Evolutionary conservation across 2,888 invertebrate genomes (phyloP).

Genomic region (Lysandra coridon): DNA sequence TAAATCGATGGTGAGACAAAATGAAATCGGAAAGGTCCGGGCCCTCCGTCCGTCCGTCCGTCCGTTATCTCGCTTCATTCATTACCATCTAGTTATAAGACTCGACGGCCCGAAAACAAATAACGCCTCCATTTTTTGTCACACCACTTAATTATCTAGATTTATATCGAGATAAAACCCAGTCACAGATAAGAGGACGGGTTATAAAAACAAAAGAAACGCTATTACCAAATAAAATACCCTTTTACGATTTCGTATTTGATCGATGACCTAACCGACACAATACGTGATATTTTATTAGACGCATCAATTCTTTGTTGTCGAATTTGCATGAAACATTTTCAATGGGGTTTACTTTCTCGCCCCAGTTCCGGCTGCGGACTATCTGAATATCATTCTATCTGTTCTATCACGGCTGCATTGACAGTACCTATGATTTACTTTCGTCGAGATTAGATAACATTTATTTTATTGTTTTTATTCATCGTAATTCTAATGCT

Average conservation of each 20-base stretch:
- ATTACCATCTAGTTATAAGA: constrained; percentile 79
- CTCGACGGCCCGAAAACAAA: constrained; percentile 76
- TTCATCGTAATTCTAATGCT: neutral
- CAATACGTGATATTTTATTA: constrained; percentile 40
- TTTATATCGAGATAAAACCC: constrained; percentile 76
- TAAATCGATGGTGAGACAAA: constrained; percentile 48
- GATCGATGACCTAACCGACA: constrained; percentile 45
- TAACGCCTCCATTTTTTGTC: constrained; percentile 79
- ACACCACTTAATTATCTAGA: constrained; percentile 78
- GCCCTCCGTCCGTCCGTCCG: constrained; percentile 61
- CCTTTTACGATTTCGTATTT: constrained; percentile 46
- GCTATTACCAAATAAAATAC: constrained; percentile 45
- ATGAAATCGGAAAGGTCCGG: constrained; percentile 59
- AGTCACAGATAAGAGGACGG: constrained; percentile 48
- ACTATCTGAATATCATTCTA: neutral
- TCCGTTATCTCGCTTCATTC: constrained; percentile 77
- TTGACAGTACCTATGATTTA: neutral
- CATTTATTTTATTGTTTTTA: neutral
- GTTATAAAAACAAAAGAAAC: constrained; percentile 46
- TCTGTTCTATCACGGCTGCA: neutral
- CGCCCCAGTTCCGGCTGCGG: neutral
- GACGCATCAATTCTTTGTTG: constrained; percentile 33
- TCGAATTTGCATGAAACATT: constrained; percentile 30
- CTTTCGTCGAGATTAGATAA: neutral
- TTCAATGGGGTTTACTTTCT: constrained; percentile 3